A percentile compares a stretch with the other conserved stretches of the same genome.
These are phyloP conservation scores for Melanerpes formicivorus DNA, from an alignment of 2,113 vertebrate genomes.

Conservation along the genomic window DNA sequence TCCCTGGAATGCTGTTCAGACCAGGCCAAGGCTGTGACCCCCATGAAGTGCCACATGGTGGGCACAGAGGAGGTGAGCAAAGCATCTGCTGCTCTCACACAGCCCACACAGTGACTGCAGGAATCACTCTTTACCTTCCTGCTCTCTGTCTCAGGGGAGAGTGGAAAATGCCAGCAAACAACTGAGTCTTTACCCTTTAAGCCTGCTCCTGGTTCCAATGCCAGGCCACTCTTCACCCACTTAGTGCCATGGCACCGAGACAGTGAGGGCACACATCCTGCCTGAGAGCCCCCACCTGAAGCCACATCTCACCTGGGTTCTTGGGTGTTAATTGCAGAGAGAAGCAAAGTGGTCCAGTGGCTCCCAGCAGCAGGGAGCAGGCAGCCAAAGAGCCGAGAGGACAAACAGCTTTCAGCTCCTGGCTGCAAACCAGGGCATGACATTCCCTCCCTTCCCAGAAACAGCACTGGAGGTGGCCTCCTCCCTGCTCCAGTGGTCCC, in stretches of 20 bases:
- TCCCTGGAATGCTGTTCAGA: not conserved
- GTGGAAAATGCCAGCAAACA: not conserved
- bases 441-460: not conserved
- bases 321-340: not conserved
- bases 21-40: not conserved
- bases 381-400: not conserved
- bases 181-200: not conserved
- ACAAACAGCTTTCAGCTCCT: not conserved
- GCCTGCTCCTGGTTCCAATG: not conserved
- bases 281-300: not conserved
- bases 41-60: accelerated
- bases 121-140: not conserved
- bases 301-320: not conserved
- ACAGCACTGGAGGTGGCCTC: not conserved
- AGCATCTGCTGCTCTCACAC: not conserved
- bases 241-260: not conserved
- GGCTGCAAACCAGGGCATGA: not conserved
- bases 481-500: not conserved
- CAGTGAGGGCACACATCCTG: not conserved
- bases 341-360: not conserved
- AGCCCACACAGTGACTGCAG: not conserved
- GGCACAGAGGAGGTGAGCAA: not conserved
- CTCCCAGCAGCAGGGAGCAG: not conserved
- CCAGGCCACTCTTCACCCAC: not conserved
- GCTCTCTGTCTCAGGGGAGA: not conserved